Conservation (phyloP, 2,888 invertebrate genomes). For the Altica lythri region DNA sequence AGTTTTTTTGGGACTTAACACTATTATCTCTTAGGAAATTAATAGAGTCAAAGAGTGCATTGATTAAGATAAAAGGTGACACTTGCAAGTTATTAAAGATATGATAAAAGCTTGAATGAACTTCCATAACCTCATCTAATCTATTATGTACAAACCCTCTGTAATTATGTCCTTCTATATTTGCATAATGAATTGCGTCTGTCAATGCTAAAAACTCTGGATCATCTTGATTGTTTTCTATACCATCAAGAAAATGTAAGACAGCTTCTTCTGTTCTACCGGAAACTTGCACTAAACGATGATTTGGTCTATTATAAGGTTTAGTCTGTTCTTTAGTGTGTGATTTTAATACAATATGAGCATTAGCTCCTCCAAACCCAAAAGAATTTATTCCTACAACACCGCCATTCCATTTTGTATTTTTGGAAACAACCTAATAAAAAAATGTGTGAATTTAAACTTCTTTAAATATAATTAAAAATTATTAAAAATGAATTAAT, state of each 20-base stretch:
- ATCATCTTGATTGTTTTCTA: conserved; percentile 64
- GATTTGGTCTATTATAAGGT: conserved; percentile 31
- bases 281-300: conserved; percentile 58
- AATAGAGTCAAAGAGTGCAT: too few relatives aligned
- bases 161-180: conserved; percentile 73
- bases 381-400: conserved; percentile 67
- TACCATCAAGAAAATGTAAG: conserved; percentile 64
- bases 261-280: conserved; percentile 80
- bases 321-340: conserved; percentile 46
- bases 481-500: not conserved
- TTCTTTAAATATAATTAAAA: not conserved
- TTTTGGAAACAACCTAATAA: conserved; percentile 58
- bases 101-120: too few relatives aligned
- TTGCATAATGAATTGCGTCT: conserved; percentile 69
- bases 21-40: too few relatives aligned
- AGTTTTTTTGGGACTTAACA: too few relatives aligned
- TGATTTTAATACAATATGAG: conserved; percentile 59
- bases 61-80: too few relatives aligned
- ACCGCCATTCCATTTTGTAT: conserved; percentile 60
- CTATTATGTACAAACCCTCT: conserved; percentile 79
- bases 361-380: conserved; percentile 69
- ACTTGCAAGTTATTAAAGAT: too few relatives aligned
- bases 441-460: not conserved
- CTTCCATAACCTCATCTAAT: too few relatives aligned
- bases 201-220: conserved; percentile 73